Base-by-base conservation (phyloP, 2,113 vertebrate genomes). In the Azemiops feae region DNA sequence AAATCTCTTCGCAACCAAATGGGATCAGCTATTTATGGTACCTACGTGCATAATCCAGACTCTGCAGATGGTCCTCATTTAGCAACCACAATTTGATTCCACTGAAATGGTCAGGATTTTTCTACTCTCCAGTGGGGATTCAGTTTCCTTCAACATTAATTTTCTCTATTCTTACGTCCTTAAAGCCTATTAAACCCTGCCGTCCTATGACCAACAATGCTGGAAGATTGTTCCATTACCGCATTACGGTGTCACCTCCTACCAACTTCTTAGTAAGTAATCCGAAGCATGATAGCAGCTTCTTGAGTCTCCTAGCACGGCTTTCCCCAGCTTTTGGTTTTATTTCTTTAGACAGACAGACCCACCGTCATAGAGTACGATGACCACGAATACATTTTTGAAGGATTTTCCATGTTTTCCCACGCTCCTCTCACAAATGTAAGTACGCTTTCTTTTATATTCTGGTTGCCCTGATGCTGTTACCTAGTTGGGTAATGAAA, bases 371-470 rank as follows among this genome's bases (percentile, higher is more conserved):
- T 99, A 89, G 99, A 99, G 94, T 99, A 99, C 50, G 99, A 99
- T 64, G 99, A 99, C 96, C 99, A 99, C 3, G 99, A 99, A 95
- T 99, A 99, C 93, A 99, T 99, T 96, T 99, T 99, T 92, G 99
- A 99, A 97, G 99, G 99, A 12, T 99, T 99, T 97, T 99, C 99
- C 4, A 98, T 99, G 95, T 99, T 99, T 97, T 98, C 99, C n/a
- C 99, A 99, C 53, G 98, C 98, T 1, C 98, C 99, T 0, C 98
- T 99, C 87, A 99, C 98, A 47, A 99, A 98, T 0, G 99, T 99
- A 98, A 99, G 99, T 96, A 85, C 90, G 1, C 54, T 81, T 12
- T 8, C 69, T 53, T 1, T 87, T 94, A 0, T 22, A 1, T 58
- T 34, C 0, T 0, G 8, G 23, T 64, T 69, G 30, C 1, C 0